A percentile compares a stretch with the other conserved stretches of the same genome.
These are phyloP conservation scores for Frankliniella fusca DNA, from an alignment of 2,888 invertebrate species.

Conservation along the genomic window DNA sequence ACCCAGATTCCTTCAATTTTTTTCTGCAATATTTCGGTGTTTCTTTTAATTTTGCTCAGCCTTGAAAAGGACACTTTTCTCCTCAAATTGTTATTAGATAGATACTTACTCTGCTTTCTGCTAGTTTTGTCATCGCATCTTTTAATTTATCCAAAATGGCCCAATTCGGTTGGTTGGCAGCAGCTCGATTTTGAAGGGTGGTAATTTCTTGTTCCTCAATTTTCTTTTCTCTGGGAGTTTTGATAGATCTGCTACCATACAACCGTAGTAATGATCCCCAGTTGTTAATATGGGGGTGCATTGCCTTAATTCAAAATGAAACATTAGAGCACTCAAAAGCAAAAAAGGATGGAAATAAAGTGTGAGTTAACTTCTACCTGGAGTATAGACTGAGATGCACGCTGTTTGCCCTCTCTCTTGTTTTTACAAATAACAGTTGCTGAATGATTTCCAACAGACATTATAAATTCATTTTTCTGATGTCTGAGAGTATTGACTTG, in stretches of 20 bases:
- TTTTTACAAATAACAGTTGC: slow-evolving; percentile 91
- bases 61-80: slow-evolving; percentile 60
- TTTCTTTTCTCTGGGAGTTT: slow-evolving; percentile 88
- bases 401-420: slow-evolving; percentile 93
- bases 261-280: slow-evolving; percentile 92
- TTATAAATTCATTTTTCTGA: slow-evolving; percentile 89
- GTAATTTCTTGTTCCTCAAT: slow-evolving; percentile 90
- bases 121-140: slow-evolving; percentile 73
- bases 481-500: slow-evolving; percentile 82
- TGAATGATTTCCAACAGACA: slow-evolving; percentile 88
- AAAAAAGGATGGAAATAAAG: not conserved
- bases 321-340: slow-evolving; percentile 25
- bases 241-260: slow-evolving; percentile 87
- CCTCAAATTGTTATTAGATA: not conserved
- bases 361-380: slow-evolving; percentile 55
- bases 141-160: slow-evolving; percentile 82
- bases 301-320: slow-evolving; percentile 53
- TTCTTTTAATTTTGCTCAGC: not conserved
- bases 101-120: slow-evolving; percentile 46
- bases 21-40: not conserved
- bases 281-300: slow-evolving; percentile 90
- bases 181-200: slow-evolving; percentile 79
- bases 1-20: not conserved
- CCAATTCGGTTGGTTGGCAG: slow-evolving; percentile 84
- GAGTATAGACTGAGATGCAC: slow-evolving; percentile 90